Evolutionary conservation across 2,888 invertebrate genomes (phyloP).

Genomic region (Clostera curtula): DNA sequence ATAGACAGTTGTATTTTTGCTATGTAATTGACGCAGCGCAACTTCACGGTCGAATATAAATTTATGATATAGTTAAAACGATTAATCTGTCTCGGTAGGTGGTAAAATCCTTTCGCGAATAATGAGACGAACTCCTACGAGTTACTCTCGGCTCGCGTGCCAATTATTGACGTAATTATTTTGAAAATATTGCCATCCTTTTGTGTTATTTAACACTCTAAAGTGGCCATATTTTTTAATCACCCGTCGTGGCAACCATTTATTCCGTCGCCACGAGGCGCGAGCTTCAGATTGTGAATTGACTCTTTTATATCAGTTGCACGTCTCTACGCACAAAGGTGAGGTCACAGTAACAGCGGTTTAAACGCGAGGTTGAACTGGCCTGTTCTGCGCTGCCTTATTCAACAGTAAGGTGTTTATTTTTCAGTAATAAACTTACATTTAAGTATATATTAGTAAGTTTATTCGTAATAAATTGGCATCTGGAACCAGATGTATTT

Average conservation of each 20-base stretch:
- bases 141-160: conserved; percentile 52
- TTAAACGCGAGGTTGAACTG: too few species aligned
- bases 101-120: conserved; percentile 63
- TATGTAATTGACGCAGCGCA: conserved; percentile 61
- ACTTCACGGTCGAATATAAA: conserved; percentile 50
- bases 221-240: conserved; percentile 61
- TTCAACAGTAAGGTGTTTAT: too few species aligned
- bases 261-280: conserved; percentile 39
- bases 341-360: too few species aligned
- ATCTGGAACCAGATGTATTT: too few species aligned
- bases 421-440: too few species aligned
- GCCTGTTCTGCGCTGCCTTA: too few species aligned
- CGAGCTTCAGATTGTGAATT: conserved; percentile 51
- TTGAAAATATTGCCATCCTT: conserved; percentile 66
- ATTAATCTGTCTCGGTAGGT: conserved; percentile 71
- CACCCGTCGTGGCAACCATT: conserved; percentile 38
- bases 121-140: conserved; percentile 57
- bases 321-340: conserved; percentile 28
- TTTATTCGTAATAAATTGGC: too few species aligned
- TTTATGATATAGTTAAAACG: conserved; percentile 69
- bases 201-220: conserved; percentile 61
- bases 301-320: conserved; percentile 43
- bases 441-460: too few species aligned
- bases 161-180: conserved; percentile 74
- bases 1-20: conserved; percentile 64